Base-by-base conservation (phyloP, 92 coral and sea anemone genomes). In the Phenganax subtilis region DNA sequence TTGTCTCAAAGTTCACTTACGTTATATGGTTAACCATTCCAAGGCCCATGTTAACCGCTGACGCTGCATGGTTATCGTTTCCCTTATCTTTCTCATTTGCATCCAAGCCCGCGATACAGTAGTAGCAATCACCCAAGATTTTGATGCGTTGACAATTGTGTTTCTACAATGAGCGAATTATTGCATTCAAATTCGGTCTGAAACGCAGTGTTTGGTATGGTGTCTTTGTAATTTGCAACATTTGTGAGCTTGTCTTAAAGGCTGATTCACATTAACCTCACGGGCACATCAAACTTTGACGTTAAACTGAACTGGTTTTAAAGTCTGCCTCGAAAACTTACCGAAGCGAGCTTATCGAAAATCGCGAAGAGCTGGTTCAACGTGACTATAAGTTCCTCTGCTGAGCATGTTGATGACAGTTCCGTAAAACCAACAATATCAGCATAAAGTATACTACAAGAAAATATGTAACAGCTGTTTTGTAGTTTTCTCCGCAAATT, bases 351-450 rank as follows among this genome's bases (percentile, higher is more conserved):
- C 80, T 94, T 94, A 84, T 94, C 98, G 75, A 94, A 94, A 79
- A 84, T 90, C 56, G 97, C 98, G 68, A 94, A 94, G 12, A 94
- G 75, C 75, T 92, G 89, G 72, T 94, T 94, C 29, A 94, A 85
- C 12, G 98, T 91, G 10, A 90, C 91, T 57, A 94, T 94, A 12
- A 94, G 81, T 71, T 94, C 92, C 56, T 94, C 98, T 6, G 98
- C 98, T 9, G 98, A 88, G 53, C 98, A 94, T 72, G 88, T 92
- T 17, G 98, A 94, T 10, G 98, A 94, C 12, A 94, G 88, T 71
- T 94, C 97, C 6, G 98, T 94, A 63, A 94, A 94, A 6, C 98
- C 98, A 61, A 94, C 98, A 25, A 94, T 94, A 62, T 94, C 98
- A 10, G 98, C 98, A 65, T 90, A 94, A 62, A 94, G 82, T 79